Base-by-base conservation (phyloP, 2,888 invertebrate species). In the Mesorhabditis belari region DNA sequence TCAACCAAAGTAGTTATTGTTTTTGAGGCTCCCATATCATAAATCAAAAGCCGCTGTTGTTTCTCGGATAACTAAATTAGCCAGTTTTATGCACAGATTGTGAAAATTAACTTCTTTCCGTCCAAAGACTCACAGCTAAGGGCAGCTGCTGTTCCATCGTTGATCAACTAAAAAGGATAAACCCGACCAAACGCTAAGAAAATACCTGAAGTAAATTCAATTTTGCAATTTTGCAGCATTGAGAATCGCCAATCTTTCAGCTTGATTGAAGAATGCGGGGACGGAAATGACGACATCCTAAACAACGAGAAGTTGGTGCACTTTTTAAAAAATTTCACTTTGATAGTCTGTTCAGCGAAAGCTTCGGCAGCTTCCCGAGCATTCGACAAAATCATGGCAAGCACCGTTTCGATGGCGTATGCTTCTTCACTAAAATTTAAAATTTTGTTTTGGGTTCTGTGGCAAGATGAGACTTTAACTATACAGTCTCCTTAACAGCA, bases 91-190 rank as follows among this genome's bases (percentile, higher is more conserved):
- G 9, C 52, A 23, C 19, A 21, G 17, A 12, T 12, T 21, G 44
- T 9, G 49, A 78, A 6, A 6, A 19, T 9, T 51, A 58, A 51
- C 52, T 92, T 91, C 84, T 94, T 90, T 3, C 89, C 86, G 70
- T 91, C 85, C 82, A 92, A 93, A 62, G 92, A 93, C 4, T 96
- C 98, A 83, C 95, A 98, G 83, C 96, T 96, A 60, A 99, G 86
- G 3, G 93, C 96, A 57, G 94, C 91, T 2, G 93, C 96, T 4
- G 93, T 89, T 81, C 96, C 93, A 80, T 93, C 92, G 80, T 93
- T 95, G 75, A 98, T 91, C 25, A 98, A 84, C 80, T 94, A 92
- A 29, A 93, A 81, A 4, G 28, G 4, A n/a, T 51, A n/a, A 51
- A n/a, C 23, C 4, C 55, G 24, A 23, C 26, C 35, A 49, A 49